Evolutionary conservation across 2,113 vertebrate species (phyloP).

Genomic region (Paramisgurnus dabryanus): DNA sequence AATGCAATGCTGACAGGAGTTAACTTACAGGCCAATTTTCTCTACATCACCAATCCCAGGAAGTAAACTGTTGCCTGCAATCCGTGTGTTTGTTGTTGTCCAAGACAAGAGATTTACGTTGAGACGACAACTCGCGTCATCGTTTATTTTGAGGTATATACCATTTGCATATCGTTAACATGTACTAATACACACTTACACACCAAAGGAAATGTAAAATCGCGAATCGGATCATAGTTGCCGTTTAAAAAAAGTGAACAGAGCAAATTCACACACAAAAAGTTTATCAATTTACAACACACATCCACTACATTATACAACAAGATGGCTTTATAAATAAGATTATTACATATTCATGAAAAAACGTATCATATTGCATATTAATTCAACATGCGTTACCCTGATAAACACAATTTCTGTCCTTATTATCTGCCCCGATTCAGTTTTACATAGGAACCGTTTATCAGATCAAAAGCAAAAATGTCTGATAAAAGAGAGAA

Average conservation of each 20-base stretch:
- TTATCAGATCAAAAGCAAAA: not conserved
- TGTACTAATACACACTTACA: too few species aligned
- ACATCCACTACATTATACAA: slow-evolving; percentile 12
- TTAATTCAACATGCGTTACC: not conserved
- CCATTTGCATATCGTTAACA: too few species aligned
- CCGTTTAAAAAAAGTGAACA: not conserved
- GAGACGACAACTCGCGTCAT: too few species aligned
- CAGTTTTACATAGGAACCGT: slow-evolving; percentile 22
- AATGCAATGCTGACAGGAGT: too few species aligned
- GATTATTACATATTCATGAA: not conserved
- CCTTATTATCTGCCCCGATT: not conserved
- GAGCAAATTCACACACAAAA: not conserved
- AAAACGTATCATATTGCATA: not conserved
- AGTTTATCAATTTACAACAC: slow-evolving; percentile 22
- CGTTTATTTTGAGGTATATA: too few species aligned
- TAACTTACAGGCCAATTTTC: too few species aligned
- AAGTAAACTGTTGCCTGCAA: too few species aligned
- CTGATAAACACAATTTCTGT: slow-evolving; percentile 2
- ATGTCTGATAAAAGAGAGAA: not conserved
- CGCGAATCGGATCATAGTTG: too few species aligned
- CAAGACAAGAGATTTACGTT: too few species aligned
- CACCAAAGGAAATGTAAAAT: too few species aligned
- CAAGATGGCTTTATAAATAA: not conserved
- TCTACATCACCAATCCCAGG: too few species aligned
- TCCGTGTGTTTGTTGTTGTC: too few species aligned